Evolutionary conservation across 2,797 vertebrate species (phyloP).

Genomic region (Catostomus latipinnis): DNA sequence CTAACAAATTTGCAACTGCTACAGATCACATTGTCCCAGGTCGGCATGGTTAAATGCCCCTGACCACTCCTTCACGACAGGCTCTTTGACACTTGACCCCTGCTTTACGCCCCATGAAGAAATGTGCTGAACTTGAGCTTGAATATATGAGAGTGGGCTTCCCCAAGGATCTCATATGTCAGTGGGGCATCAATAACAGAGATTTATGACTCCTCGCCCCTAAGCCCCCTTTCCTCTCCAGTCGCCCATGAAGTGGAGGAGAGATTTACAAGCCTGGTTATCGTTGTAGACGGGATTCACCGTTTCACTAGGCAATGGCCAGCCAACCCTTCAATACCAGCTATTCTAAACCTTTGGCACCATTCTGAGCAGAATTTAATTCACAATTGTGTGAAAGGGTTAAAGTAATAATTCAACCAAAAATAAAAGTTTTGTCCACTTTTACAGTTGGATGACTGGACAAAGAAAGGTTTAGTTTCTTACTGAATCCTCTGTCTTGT

Average conservation of each 20-base stretch:
- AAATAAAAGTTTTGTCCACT: too few species aligned
- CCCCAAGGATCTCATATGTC: slow-evolving; percentile 57
- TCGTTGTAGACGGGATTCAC: neutral
- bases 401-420: too few species aligned
- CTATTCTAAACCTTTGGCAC: neutral
- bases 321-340: neutral
- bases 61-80: slow-evolving; percentile 31
- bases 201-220: slow-evolving; percentile 54
- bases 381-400: too few species aligned
- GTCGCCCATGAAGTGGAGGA: neutral
- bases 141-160: slow-evolving; percentile 38
- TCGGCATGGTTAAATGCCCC: slow-evolving; percentile 15
- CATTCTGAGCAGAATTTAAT: slow-evolving; percentile 1
- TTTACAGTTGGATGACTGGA: too few species aligned
- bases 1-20: too few species aligned
- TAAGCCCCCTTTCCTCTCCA: slow-evolving; percentile 3
- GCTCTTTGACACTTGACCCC: slow-evolving; percentile 49
- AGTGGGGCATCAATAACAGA: slow-evolving; percentile 50
- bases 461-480: too few species aligned
- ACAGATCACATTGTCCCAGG: slow-evolving; percentile 14
- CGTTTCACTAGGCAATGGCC: neutral
- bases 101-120: slow-evolving; percentile 38
- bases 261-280: slow-evolving; percentile 37
- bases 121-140: slow-evolving; percentile 46
- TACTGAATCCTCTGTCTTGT: too few species aligned